Base-by-base conservation (phyloP, 2,797 vertebrate species). In the Microhierax caerulescens region DNA sequence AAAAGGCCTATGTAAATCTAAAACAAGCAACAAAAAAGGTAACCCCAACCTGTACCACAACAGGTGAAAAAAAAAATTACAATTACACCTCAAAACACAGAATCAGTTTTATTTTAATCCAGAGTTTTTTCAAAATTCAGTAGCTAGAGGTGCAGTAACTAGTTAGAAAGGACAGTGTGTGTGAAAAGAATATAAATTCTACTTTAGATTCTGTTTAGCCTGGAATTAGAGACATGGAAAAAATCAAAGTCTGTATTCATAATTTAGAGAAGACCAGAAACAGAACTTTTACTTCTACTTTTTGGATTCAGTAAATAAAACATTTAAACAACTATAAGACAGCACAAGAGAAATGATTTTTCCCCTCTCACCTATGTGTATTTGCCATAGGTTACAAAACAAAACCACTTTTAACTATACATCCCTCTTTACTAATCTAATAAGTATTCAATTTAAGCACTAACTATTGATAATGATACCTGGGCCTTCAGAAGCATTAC, bases 11-110 rank as follows among this genome's bases (percentile, higher is more conserved):
- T 0, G 1, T 23, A 79, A 75, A 43, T 41, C 30, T 59, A 54
- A 80, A 63, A 9, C 2, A 41, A 63, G 10, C 2, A 41, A 59
- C 8, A 39, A 51, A 48, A 65, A 65, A 3, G 2, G 9, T 32
- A 69, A 57, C 7, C 4, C 18, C 7, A 28, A 21, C 20, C 8
- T 32, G 9, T 59, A 45, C 7, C 9, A 47, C 9, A 47, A 43
- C 4, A 25, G 20, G 20, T 39, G 24, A 54, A 57, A 54, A 61
- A 43, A 0, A 0, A 6, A 11, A 64, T 19, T 15, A 32, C 30
- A 65, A 18, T 25, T 8, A 72, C 18, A 72, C 45, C 16, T 21
- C 43, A 68, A 76, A 54, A 4, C 8, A 53, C 0, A 68, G 41
- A 69, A 69, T 13, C 10, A 19, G n/a, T 67, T 59, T 34, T n/a